Evolutionary conservation across 2,888 invertebrate species (phyloP), one percentile per base, ranked within the genome.

Genomic region (Eupithecia inturbata): DNA sequence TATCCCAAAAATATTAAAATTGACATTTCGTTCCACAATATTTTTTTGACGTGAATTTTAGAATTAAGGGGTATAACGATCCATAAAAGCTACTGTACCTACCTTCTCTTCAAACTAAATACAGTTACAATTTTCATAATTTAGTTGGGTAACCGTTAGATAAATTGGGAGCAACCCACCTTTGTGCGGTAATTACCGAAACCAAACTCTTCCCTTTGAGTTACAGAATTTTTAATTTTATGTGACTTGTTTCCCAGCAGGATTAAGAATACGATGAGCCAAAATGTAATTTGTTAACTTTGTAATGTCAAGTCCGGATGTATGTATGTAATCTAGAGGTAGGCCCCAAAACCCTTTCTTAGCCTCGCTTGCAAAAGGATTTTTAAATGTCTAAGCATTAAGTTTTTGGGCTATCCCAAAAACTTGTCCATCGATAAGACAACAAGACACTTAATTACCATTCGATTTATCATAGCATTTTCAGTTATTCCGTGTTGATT

Each of bases 221-320:
- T 22, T 33, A 33, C 33, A n/a, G 63, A 64, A 64, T 64, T 64
- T 33, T 64, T 64, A 64, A 64, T 33, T 64, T n/a, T 10, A 36
- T 36, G 14, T 36, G 63, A 22, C 63, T n/a, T 64, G 19, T n/a
- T 63, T 64, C n/a, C 10, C 36, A 12, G 22, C 36, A 64, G 12
- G 26, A 26, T 57, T 14, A 3, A 53, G 53, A 53, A 22, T 12
- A 53, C 10, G 22, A 22, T 49, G 49, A 49, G n/a, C 19, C 49
- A 41, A 49, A 49, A 53, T 22, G 53, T 57, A 57, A 57, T 57
- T 57, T 14, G 26, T 5, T 26, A 53, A 3, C 22, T 53, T 45
- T 45, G 45, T 45, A 1, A 53, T 22, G n/a, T n/a, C 49, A 53
- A 19, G 45, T 45, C 45, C 19, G 19, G 19, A 0, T 45, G 45